Evolutionary conservation across 2,797 vertebrate species (phyloP), one percentile per base, ranked within the genome.

Genomic region (Acanthis flammea): DNA sequence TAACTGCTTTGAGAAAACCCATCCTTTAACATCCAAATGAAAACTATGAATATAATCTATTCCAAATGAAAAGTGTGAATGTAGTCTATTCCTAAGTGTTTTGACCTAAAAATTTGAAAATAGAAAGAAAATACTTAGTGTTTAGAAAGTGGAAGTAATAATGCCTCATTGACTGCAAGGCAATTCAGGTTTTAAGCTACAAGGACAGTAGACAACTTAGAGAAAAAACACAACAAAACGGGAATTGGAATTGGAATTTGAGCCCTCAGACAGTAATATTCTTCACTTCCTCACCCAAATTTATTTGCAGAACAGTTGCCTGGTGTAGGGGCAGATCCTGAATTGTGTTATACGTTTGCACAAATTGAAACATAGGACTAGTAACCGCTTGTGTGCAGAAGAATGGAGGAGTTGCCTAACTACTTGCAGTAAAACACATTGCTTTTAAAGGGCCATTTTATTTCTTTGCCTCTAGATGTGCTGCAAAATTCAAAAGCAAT

Each of bases 401-500:
- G 23, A 55, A 23, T 23, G 70, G 31, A 72, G 44, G 47, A 73
- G 18, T 23, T 89, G 30, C 37, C 33, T 82, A 73, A 55, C 5
- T 21, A 42, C 35, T 45, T 75, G 42, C 22, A 83, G 27, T 63
- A 88, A 10, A n/a, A 72, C n/a, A 18, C 19, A 35, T 42, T 68
- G 67, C 12, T 72, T 93, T 91, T 72, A 76, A 91, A 37, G 23
- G 31, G 8, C 1, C 24, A 48, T 70, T 89, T 87, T 70, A 70
- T 50, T 89, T 89, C 55, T 60, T 85, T 63, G 24, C 41, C 47
- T 93, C 25, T 62, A 55, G 84, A 70, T 35, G 24, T 35, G 19
- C 23, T 85, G 30, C 37, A 87, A 85, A 87, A 92, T 71, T 91
- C 51, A 79, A 87, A 92, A 73, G 60, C 33, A 91, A 61, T 91